phyloP scores from a whole-genome alignment of 1,140 invertebrate genomes.

The Drosophila pachea region DNA sequence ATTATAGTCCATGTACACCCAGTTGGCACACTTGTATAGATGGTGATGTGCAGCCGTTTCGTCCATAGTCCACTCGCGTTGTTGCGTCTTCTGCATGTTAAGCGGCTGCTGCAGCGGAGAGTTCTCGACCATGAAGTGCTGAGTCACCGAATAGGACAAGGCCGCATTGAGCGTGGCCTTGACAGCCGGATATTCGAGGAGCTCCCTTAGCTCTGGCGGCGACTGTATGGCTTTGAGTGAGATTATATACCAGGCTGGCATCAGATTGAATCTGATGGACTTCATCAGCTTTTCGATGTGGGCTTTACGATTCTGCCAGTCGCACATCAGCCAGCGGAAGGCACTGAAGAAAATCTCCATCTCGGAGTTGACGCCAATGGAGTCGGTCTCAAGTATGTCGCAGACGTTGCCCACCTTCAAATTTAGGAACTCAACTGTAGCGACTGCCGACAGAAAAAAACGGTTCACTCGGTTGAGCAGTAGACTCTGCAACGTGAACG shows the following conservation, averaged over 20 bases:
- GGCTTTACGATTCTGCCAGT: conserved; percentile 82
- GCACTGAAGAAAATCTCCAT: conserved; percentile 86
- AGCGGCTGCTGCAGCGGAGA: neutral
- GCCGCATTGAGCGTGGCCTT: conserved; percentile 82
- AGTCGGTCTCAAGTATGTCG: conserved; percentile 83
- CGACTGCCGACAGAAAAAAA: conserved; percentile 86
- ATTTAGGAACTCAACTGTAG: conserved; percentile 84
- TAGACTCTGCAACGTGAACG: conserved; percentile 76
- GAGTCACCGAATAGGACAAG: conserved; percentile 81
- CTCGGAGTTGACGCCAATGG: conserved; percentile 82
- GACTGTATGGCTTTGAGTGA: conserved; percentile 80
- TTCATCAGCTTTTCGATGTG: conserved; percentile 83
- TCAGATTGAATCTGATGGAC: conserved; percentile 86
- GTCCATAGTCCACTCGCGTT: conserved; percentile 84
- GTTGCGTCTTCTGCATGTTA: neutral
- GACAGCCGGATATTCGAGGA: conserved; percentile 84
- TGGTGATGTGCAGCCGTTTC: conserved; percentile 47
- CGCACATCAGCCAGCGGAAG: conserved; percentile 85
- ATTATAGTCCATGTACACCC: conserved; percentile 35
- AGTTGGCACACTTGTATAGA: conserved; percentile 42
- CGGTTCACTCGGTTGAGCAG: conserved; percentile 86
- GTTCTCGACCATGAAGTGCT: conserved; percentile 1
- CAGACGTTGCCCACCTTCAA: conserved; percentile 83
- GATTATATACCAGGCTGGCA: conserved; percentile 86
- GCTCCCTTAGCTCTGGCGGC: conserved; percentile 84